Percentiles rank a stretch among this genome's conserved stretches.
These are phyloP conservation scores for Rhaphigaster nebulosa DNA, from an alignment of 2,888 invertebrate genomes.

Conservation along the genomic window DNA sequence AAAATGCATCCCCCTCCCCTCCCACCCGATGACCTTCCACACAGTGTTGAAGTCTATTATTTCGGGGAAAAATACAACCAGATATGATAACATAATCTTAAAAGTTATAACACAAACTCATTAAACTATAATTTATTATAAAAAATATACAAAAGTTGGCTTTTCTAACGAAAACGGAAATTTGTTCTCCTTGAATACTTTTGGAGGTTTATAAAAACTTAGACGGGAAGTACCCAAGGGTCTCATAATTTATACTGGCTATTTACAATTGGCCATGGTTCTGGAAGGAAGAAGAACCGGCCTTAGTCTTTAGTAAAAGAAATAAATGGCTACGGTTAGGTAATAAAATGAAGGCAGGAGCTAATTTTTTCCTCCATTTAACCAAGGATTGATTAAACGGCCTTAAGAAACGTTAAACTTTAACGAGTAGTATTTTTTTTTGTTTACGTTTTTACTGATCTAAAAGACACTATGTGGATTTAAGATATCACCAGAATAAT, in stretches of 20 bases:
- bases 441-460: neutral
- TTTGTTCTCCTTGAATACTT: neutral
- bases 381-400: neutral
- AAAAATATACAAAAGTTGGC: neutral
- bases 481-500: neutral
- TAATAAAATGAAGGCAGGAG: neutral
- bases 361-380: neutral
- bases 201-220: neutral
- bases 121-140: no score
- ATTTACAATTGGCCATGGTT: constrained; percentile 14
- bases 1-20: no score
- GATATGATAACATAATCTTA: no score
- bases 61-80: no score
- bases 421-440: neutral
- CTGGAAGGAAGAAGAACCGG: neutral
- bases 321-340: neutral
- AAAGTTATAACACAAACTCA: no score
- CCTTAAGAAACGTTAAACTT: neutral
- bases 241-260: neutral
- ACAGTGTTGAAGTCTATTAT: no score
- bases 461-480: neutral
- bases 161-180: neutral
- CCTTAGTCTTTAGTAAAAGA: neutral
- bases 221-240: neutral
- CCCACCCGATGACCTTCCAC: no score